These are phyloP conservation scores for Gastrophryne carolinensis DNA, from an alignment of 2,797 vertebrate genomes.

Conservation along the genomic window DNA sequence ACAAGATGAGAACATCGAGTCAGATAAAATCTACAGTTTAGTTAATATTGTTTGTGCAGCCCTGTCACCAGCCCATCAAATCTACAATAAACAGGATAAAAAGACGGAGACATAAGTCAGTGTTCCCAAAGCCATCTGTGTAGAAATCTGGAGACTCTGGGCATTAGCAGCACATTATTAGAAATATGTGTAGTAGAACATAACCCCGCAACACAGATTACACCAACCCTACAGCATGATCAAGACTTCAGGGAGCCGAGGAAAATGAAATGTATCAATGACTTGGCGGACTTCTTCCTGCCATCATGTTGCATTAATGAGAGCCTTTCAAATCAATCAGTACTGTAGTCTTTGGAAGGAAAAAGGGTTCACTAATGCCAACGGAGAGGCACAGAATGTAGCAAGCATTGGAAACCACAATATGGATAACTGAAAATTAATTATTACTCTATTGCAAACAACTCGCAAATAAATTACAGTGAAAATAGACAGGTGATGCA, in stretches of 20 bases:
- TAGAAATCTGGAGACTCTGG: constrained; percentile 40
- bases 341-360: too few species aligned
- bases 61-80: too few species aligned
- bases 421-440: not conserved
- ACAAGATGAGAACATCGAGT: too few species aligned
- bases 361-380: too few species aligned
- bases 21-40: too few species aligned
- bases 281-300: not conserved
- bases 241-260: not conserved
- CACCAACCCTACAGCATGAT: not conserved
- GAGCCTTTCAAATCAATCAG: not conserved
- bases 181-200: not conserved
- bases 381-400: not conserved
- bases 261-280: not conserved
- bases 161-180: constrained; percentile 29
- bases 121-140: constrained; percentile 1
- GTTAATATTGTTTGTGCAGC: too few species aligned
- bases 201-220: not conserved
- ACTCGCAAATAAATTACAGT: too few species aligned
- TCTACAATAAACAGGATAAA: not conserved
- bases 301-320: not conserved
- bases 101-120: constrained; percentile 44
- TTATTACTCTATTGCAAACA: not conserved
- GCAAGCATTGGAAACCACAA: not conserved
- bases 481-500: too few species aligned